Evolutionary conservation across 1,140 invertebrate genomes (phyloP), one percentile per base, ranked within the genome.

Genomic region (Drosophila gunungcola): DNA sequence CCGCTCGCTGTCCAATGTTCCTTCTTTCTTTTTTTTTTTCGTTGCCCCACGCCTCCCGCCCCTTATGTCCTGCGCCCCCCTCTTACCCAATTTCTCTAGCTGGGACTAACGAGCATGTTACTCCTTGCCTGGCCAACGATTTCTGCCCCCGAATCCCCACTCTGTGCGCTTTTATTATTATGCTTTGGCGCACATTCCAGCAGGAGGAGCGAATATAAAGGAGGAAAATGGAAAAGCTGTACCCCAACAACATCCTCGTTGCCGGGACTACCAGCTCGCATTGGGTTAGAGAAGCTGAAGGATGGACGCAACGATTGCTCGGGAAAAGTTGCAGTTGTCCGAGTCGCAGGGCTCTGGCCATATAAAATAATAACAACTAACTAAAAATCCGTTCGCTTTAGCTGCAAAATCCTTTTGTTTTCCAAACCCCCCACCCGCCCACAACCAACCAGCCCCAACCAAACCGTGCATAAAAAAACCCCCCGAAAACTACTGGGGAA

Each of bases 351-450:
- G 64, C 52, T 64, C 68, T 67, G 78, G 77, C 82, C 80, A 83
- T 88, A 88, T 88, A 88, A 88, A 88, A 88, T 88, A 88, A 88
- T 88, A 88, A 88, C 83, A 88, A 88, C 83, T 88, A 88, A 89
- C 83, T 88, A 88, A 86, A 86, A 88, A 88, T 88, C 83, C 83
- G 72, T 83, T 89, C 83, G 83, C 83, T 88, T 89, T 88, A 83
- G 83, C 83, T 88, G 83, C 58, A 88, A 86, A 89, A 88, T 89
- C 83, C 84, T 89, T 88, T 88, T 88, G 83, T 88, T 88, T 88
- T 78, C 73, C 75, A 56, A 13, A 38, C 39, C 46, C 39, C 46
- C 51, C 49, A 39, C 12, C 61, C 27, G 1, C 21, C 5, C 53
- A 11, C 53, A 21, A 21, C 16, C 16, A 2, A 25, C 25, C 25